Evolutionary conservation across 2,797 vertebrate species (phyloP).

Genomic region (Cirrhinus molitorella): DNA sequence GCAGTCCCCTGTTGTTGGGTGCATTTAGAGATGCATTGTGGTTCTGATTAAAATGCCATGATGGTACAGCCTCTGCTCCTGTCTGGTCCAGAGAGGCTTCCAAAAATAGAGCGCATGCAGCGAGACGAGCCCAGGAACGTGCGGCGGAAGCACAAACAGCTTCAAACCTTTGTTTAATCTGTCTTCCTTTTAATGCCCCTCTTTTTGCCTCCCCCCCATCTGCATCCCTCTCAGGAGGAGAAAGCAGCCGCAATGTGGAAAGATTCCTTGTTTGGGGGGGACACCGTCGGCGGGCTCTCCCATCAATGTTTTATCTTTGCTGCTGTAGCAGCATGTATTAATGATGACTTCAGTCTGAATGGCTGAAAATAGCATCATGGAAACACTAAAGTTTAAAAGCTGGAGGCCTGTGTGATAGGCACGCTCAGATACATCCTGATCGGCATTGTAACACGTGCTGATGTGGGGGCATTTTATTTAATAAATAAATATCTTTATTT

Average conservation of each 20-base stretch:
- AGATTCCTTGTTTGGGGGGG: constrained; percentile 40
- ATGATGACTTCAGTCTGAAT: constrained; percentile 77
- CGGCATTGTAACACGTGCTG: too few species aligned
- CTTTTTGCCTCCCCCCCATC: constrained; percentile 27
- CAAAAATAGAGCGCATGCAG: constrained; percentile 73
- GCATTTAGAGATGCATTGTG: constrained; percentile 59
- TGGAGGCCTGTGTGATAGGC: not conserved
- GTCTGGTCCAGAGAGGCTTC: constrained; percentile 74
- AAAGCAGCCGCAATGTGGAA: constrained; percentile 31
- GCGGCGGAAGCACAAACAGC: constrained; percentile 54
- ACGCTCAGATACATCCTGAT: not conserved
- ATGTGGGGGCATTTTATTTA: too few species aligned
- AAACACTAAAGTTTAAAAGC: constrained; percentile 68
- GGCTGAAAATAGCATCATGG: constrained; percentile 76
- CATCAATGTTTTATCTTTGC: constrained; percentile 78
- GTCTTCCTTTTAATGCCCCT: constrained; percentile 8
- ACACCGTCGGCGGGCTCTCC: constrained; percentile 45
- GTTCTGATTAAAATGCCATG: constrained; percentile 78
- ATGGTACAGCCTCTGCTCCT: constrained; percentile 69
- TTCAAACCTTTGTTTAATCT: constrained; percentile 33
- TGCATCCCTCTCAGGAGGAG: constrained; percentile 10
- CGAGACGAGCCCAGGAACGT: constrained; percentile 55
- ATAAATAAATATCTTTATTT: too few species aligned
- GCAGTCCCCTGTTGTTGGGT: not conserved
- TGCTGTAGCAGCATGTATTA: constrained; percentile 76